phyloP scores from a whole-genome alignment of 2,797 vertebrate species.

The Rhinatrema bivittatum region DNA sequence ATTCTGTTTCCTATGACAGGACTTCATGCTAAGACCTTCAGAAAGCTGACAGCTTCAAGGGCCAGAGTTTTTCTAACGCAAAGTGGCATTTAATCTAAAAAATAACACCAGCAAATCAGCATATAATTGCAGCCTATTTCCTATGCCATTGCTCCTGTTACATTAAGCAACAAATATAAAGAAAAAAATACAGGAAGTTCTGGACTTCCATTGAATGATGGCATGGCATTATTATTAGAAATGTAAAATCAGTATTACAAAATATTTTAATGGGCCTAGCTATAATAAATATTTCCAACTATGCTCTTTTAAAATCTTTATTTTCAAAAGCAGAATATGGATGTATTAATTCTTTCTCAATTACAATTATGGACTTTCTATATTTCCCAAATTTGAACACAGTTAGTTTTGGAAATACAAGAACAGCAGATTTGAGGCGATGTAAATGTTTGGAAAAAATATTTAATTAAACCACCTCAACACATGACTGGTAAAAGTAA shows the following conservation, averaged over 20 bases:
- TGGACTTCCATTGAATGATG: conserved; percentile 15
- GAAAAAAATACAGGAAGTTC: conserved; percentile 12
- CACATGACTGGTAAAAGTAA: no score
- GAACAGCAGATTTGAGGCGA: no score
- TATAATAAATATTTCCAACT: conserved; percentile 16
- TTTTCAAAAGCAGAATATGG: no score
- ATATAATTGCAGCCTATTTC: conserved; percentile 56
- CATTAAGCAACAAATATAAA: conserved; percentile 26
- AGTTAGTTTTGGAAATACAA: no score
- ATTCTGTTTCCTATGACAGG: conserved; percentile 59
- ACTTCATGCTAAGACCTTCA: conserved; percentile 57
- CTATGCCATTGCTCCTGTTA: conserved; percentile 25
- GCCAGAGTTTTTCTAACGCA: conserved; percentile 51
- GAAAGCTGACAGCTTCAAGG: conserved; percentile 54
- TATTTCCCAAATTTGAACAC: no score
- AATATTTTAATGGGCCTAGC: background rate
- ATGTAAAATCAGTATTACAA: no score
- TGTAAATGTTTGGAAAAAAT: no score
- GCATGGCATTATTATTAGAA: no score
- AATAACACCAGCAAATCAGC: conserved; percentile 61
- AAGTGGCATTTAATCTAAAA: conserved; percentile 65
- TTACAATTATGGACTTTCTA: no score
- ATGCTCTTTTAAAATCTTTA: conserved; percentile 13
- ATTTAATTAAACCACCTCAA: no score
- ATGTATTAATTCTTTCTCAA: no score